Evolutionary conservation across 2,797 vertebrate species (phyloP).

Genomic region (Allochrocebus solatus): DNA sequence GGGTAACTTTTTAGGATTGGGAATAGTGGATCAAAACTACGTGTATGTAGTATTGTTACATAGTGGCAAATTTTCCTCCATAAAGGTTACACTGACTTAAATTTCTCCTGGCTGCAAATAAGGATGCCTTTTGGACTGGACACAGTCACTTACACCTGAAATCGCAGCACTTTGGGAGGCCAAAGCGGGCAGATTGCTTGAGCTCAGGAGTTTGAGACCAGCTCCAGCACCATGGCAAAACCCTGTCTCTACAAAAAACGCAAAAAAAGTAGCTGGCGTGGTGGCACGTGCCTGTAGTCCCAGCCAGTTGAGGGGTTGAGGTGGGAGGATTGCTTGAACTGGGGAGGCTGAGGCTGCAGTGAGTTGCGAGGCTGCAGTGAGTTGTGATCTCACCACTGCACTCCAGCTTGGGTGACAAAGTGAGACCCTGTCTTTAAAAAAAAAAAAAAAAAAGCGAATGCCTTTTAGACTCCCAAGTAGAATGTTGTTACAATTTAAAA

Average conservation of each 20-base stretch:
- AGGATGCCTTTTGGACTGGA: background rate
- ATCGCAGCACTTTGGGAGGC: background rate
- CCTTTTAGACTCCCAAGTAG: background rate
- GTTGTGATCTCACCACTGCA: background rate
- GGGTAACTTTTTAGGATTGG: background rate
- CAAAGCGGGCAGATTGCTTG: background rate
- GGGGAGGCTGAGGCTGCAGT: background rate
- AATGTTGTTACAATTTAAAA: background rate
- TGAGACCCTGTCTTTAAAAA: background rate
- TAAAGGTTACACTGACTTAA: background rate
- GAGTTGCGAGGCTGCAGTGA: background rate
- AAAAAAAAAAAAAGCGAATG: background rate
- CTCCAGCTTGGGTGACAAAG: background rate
- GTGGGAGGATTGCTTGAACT: background rate
- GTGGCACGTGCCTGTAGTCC: background rate
- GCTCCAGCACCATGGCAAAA: background rate
- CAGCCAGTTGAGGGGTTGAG: background rate
- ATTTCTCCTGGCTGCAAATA: background rate
- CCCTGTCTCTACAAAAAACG: background rate
- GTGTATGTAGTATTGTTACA: background rate
- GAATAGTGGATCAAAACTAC: background rate
- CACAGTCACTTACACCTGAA: background rate
- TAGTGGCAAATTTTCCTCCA: background rate
- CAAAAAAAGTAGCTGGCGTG: background rate
- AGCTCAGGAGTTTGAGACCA: background rate